These are phyloP conservation scores for Tolmerus cingulatus DNA, from an alignment of 2,888 invertebrate genomes.

Conservation along the genomic window DNA sequence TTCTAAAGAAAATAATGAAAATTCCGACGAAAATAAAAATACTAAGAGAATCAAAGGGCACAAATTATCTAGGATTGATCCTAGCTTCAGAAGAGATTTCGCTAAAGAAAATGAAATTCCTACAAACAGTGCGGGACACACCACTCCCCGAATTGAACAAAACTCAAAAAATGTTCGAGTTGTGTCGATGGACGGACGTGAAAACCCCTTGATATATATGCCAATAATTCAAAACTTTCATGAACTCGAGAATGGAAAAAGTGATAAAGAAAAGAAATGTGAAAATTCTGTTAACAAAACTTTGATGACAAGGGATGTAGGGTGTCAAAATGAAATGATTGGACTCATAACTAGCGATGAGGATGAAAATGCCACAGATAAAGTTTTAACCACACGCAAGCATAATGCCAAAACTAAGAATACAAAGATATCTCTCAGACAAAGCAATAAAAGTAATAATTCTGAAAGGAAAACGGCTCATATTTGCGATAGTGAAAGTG, in stretches of 20 bases:
- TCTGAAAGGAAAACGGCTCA: neutral
- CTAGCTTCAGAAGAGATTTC: neutral
- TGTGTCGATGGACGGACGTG: neutral
- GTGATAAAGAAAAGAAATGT: neutral
- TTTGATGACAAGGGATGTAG: neutral
- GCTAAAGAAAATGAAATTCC: neutral
- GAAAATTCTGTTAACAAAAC: neutral
- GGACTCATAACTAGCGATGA: neutral
- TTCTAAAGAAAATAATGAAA: neutral
- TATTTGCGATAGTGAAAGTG: neutral
- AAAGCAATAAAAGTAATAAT: neutral
- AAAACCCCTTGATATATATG: neutral
- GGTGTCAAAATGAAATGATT: neutral
- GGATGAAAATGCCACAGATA: neutral
- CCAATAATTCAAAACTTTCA: slow-evolving; percentile 4
- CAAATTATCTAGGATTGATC: neutral
- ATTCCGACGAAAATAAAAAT: neutral
- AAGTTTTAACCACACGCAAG: neutral
- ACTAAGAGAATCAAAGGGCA: neutral
- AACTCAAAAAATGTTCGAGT: neutral
- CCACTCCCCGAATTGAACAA: neutral
- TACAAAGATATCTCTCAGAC: neutral
- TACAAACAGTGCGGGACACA: neutral
- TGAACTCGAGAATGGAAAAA: neutral
- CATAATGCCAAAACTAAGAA: neutral